Evolutionary conservation across 2,797 vertebrate species (phyloP).

Genomic region (Hoplostethus atlanticus): DNA sequence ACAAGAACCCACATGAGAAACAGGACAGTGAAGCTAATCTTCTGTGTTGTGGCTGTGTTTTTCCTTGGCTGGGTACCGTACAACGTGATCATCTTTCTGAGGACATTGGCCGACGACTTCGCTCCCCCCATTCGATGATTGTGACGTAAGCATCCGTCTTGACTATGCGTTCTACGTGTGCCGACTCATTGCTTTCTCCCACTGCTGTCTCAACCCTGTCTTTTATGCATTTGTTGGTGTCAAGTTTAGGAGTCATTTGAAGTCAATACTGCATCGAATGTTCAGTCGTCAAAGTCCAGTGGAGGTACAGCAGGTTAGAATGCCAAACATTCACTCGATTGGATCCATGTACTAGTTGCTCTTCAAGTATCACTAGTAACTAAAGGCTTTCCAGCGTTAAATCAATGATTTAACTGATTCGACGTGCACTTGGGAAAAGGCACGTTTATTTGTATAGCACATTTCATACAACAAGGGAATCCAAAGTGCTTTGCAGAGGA

Average conservation of each 20-base stretch:
- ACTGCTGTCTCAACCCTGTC: slow-evolving; percentile 94
- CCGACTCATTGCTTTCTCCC: slow-evolving; percentile 89
- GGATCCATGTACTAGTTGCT: slow-evolving; percentile 69
- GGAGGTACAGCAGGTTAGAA: slow-evolving; percentile 25
- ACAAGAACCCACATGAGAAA: slow-evolving; percentile 85
- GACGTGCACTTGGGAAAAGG: not conserved
- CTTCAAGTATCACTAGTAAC: not conserved
- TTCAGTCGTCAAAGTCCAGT: slow-evolving; percentile 23
- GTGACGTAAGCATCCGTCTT: slow-evolving; percentile 62
- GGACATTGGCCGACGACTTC: slow-evolving; percentile 64
- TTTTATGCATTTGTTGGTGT: slow-evolving; percentile 92
- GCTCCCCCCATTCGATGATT: slow-evolving; percentile 47
- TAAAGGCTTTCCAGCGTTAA: not conserved
- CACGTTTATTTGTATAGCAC: too few relatives aligned
- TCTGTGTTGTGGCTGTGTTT: slow-evolving; percentile 88
- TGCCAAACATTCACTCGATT: slow-evolving; percentile 55
- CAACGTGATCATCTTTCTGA: slow-evolving; percentile 88
- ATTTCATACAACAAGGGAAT: too few relatives aligned
- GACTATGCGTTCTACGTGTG: slow-evolving; percentile 83
- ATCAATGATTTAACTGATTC: not conserved
- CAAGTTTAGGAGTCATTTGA: slow-evolving; percentile 91
- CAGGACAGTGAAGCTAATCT: slow-evolving; percentile 89
- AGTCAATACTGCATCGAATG: slow-evolving; percentile 58
- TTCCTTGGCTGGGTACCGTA: slow-evolving; percentile 94
- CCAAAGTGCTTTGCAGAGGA: too few relatives aligned